phyloP scores from a whole-genome alignment of 2,797 vertebrate genomes.

The Melopsittacus undulatus region DNA sequence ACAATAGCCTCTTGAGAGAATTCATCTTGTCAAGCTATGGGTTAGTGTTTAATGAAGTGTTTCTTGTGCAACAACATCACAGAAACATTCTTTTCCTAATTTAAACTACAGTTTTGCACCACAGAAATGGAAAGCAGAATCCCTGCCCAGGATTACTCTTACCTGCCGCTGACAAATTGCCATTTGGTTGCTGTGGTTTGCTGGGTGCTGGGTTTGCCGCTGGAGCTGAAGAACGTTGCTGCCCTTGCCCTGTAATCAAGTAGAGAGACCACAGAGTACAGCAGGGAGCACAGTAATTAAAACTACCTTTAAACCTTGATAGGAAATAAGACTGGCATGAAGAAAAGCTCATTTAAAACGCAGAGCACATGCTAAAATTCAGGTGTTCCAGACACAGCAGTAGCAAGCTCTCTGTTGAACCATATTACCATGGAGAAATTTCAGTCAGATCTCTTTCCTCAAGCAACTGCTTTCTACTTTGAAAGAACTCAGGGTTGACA shows the following conservation, averaged over 20 bases:
- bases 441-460: slow-evolving; percentile 27
- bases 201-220: slow-evolving; percentile 32
- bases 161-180: slow-evolving; percentile 65
- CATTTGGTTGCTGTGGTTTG: slow-evolving; percentile 70
- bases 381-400: not conserved
- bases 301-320: not conserved
- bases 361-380: not conserved
- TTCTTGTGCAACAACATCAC: not conserved
- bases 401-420: not conserved
- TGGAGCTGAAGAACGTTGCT: slow-evolving; percentile 54
- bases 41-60: not conserved
- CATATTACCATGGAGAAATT: not conserved
- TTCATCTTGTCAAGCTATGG: not conserved
- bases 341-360: not conserved
- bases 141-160: slow-evolving; percentile 4
- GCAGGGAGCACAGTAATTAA: slow-evolving; percentile 9
- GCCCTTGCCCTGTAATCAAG: slow-evolving; percentile 71
- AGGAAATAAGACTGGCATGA: not conserved
- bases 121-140: not conserved
- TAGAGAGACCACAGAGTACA: not conserved
- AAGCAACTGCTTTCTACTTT: slow-evolving; percentile 35
- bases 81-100: not conserved
- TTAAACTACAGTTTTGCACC: not conserved
- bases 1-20: not conserved
- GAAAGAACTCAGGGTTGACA: slow-evolving; percentile 28